Percentiles rank a stretch among this genome's conserved stretches.
These are phyloP conservation scores for Eumeta japonica DNA, from an alignment of 1,140 invertebrate species.

Conservation along the genomic window DNA sequence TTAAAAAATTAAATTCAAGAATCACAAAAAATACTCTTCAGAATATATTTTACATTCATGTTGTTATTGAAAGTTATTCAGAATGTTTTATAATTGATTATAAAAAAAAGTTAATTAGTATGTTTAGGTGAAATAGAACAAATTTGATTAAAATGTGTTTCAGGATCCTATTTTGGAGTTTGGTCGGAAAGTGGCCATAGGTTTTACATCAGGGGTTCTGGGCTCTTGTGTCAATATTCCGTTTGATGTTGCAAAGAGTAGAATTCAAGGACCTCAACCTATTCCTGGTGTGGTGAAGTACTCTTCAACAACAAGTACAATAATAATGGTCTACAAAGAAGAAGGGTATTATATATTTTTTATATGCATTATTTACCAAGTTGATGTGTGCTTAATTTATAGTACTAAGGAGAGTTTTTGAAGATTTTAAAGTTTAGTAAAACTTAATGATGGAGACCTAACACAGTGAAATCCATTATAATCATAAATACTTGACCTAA, in stretches of 20 bases:
- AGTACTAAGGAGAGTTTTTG: no score
- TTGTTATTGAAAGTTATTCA: no score
- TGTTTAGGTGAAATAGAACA: no score
- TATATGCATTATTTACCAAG: constrained; percentile 5
- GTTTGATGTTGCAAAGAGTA: constrained; percentile 93
- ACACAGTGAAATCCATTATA: no score
- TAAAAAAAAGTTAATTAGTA: no score
- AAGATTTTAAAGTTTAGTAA: not conserved
- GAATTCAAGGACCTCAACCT: constrained; percentile 90
- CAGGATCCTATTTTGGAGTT: constrained; percentile 72
- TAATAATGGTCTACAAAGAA: constrained; percentile 75
- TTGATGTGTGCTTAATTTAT: constrained; percentile 5
- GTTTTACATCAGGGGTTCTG: constrained; percentile 80
- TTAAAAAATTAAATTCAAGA: no score
- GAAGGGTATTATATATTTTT: constrained; percentile 71
- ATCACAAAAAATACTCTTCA: no score
- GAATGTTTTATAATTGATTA: no score
- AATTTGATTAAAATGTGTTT: no score
- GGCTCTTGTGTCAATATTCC: constrained; percentile 89
- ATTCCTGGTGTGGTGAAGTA: constrained; percentile 73
- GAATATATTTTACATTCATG: no score
- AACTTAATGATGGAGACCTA: not conserved
- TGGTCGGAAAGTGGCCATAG: constrained; percentile 71
- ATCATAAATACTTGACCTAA: no score
- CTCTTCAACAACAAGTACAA: constrained; percentile 70